Evolutionary conservation across 2,113 vertebrate species (phyloP), one percentile per base, ranked within the genome.

Genomic region (Clupea harengus): DNA sequence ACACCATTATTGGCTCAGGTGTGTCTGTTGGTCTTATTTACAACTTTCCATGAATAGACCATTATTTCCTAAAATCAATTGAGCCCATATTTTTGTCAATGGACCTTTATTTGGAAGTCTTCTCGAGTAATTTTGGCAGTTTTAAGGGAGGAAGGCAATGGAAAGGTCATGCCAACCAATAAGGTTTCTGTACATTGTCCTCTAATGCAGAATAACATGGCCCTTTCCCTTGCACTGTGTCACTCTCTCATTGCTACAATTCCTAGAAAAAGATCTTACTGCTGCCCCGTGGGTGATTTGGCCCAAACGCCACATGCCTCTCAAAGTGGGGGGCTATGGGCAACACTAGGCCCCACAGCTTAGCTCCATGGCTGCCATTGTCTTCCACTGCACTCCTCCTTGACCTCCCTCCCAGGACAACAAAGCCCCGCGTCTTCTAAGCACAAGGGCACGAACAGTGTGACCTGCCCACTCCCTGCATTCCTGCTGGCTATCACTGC

Each of bases 291-390:
- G 91, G 95, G 95, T 28, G 93, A 89, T 88, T 86, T 87, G 91
- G 87, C 93, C 85, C 72, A 89, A 82, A 85, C 92, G 90, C 84
- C 49, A 87, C 93, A 95, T 95, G 94, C 94, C 91, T 93, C 84
- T 87, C 78, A 28, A 90, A 90, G 92, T 92, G 93, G 86, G 86
- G 91, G 91, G 91, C 91, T 93, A 85, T 93, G 92, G 92, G 89
- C 92, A 89, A 17, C 92, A 91, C 92, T 94, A 93, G 89, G 94
- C 93, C 95, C 94, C 92, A 94, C 95, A 91, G 91, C 91, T 91
- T 86, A 52, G 47, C 85, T 89, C 88, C 92, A 94, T 92, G 92
- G 91, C 81, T 50, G 44, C 90, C 84, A 95, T 95, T 95, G 94
- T 95, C 89, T 39, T 85, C 32, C 85, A 54, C 54, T 2, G 57